Percentiles rank a stretch among this genome's conserved stretches.
Conservation (phyloP, 2,113 vertebrate species). For the Poicephalus gulielmi region DNA sequence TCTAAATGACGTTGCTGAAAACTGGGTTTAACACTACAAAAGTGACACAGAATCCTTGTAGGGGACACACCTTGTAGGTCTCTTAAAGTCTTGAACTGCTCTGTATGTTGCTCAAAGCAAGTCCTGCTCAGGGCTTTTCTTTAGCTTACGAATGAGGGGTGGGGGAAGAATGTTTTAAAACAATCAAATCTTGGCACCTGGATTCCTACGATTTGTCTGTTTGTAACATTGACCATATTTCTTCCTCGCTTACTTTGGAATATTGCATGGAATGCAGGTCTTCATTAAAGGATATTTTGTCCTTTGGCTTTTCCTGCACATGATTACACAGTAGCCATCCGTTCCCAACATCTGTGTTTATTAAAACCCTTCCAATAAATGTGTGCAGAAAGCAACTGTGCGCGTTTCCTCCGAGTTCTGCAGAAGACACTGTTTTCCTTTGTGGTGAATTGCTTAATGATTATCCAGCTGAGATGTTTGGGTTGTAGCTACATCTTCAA, state of each 20-base stretch:
- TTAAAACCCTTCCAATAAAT: slow-evolving; percentile 59
- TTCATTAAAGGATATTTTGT: slow-evolving; percentile 49
- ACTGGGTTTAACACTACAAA: neutral
- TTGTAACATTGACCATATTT: neutral
- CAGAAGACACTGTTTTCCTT: neutral
- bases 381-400: slow-evolving; percentile 51
- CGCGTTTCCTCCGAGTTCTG: neutral
- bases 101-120: neutral
- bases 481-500: neutral
- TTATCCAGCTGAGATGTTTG: neutral
- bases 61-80: too few relatives aligned
- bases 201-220: neutral
- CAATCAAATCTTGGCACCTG: neutral
- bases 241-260: slow-evolving; percentile 31
- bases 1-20: neutral
- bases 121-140: neutral
- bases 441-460: neutral
- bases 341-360: slow-evolving; percentile 70
- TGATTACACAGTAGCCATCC: slow-evolving; percentile 70
- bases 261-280: slow-evolving; percentile 3
- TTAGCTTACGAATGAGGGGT: neutral
- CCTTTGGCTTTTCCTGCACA: slow-evolving; percentile 51
- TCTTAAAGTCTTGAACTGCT: neutral
- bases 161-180: neutral
- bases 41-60: neutral